Evolutionary conservation across 2,113 vertebrate species (phyloP).

Genomic region (Alligator sinensis): DNA sequence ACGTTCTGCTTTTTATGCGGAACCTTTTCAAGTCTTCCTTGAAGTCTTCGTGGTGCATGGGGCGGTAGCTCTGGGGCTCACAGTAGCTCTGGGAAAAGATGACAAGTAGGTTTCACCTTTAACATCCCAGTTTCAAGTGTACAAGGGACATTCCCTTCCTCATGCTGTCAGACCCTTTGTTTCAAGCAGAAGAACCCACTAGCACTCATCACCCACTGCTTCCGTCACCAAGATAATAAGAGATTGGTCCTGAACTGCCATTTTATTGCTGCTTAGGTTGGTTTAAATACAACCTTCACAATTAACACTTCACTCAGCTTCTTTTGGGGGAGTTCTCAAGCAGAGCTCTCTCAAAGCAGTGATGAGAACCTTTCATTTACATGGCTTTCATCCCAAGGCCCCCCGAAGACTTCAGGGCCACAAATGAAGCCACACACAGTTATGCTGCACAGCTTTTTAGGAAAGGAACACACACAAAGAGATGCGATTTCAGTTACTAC

Average conservation of each 20-base stretch:
- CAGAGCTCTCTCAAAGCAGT: neutral
- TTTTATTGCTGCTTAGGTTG: neutral
- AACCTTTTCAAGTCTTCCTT: constrained; percentile 92
- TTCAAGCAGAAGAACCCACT: neutral
- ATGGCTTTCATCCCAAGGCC: neutral
- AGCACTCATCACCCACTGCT: neutral
- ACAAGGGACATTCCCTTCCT: neutral
- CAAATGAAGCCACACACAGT: neutral
- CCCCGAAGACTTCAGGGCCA: neutral
- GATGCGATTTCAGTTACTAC: neutral
- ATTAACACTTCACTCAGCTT: neutral
- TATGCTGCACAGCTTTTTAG: neutral
- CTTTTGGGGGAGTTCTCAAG: neutral
- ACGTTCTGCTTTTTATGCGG: constrained; percentile 92
- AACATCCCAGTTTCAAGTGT: neutral
- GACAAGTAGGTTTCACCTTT: neutral
- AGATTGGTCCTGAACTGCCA: neutral
- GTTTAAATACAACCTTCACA: neutral
- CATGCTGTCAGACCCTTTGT: neutral
- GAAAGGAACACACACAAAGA: neutral
- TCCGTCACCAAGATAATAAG: neutral
- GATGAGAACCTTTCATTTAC: neutral
- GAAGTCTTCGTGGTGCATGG: constrained; percentile 96
- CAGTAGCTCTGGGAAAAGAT: constrained; percentile 83
- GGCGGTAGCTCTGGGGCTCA: constrained; percentile 92